Evolutionary conservation across 2,113 vertebrate species (phyloP).

Genomic region (Odobenus rosmarus): DNA sequence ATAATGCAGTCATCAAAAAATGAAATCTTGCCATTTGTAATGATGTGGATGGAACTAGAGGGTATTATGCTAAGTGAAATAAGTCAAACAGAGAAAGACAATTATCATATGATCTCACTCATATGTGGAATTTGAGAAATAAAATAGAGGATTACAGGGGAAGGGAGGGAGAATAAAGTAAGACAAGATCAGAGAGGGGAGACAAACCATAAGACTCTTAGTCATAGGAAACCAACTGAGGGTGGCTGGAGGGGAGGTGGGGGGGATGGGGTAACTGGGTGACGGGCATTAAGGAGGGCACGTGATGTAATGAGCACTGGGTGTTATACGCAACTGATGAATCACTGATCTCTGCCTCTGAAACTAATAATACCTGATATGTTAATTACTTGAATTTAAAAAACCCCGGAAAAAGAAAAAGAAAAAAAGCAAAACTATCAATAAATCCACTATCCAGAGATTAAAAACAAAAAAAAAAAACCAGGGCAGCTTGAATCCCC

Average conservation of each 20-base stretch:
- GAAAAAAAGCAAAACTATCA: neutral
- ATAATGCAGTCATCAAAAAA: neutral
- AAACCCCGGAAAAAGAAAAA: neutral
- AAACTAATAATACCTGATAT: neutral
- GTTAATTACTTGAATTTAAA: neutral
- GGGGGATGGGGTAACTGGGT: neutral
- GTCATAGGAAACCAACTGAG: neutral
- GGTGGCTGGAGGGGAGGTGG: neutral
- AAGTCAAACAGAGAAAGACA: neutral
- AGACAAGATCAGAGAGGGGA: neutral
- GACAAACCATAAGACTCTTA: neutral
- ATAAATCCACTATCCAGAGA: neutral
- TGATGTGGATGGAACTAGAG: neutral
- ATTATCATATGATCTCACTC: neutral
- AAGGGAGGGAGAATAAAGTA: neutral
- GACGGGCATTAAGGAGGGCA: neutral
- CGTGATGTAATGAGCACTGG: neutral
- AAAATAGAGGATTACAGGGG: neutral
- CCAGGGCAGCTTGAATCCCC: neutral
- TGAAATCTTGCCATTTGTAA: neutral
- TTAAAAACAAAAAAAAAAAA: neutral
- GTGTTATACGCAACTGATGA: neutral
- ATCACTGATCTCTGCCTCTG: neutral
- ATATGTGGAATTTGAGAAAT: neutral
- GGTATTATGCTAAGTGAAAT: neutral